These are phyloP conservation scores for Macropis europaea DNA, from an alignment of 2,888 invertebrate genomes.

Conservation along the genomic window DNA sequence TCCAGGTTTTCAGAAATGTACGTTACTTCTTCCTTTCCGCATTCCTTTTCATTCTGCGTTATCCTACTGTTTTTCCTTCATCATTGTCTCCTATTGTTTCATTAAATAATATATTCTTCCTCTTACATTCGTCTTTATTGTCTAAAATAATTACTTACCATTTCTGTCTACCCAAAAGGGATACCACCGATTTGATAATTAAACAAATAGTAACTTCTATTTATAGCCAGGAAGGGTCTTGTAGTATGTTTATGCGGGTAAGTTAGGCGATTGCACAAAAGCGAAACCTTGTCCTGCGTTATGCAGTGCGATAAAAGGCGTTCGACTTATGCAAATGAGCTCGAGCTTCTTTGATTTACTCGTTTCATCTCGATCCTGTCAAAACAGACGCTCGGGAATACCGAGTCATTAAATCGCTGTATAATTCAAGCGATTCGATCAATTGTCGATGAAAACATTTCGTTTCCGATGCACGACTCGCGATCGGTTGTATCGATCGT, in stretches of 20 bases:
- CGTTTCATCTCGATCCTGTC: neutral
- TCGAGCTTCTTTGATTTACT: neutral
- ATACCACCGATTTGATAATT: too few species aligned
- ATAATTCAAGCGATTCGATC: neutral
- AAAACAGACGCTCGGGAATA: conserved; percentile 6
- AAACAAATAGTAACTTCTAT: too few species aligned
- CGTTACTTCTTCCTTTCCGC: too few species aligned
- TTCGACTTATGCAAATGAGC: neutral
- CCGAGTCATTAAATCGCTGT: neutral
- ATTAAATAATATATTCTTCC: too few species aligned
- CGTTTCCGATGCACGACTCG: neutral
- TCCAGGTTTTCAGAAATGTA: too few species aligned
- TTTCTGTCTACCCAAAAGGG: too few species aligned
- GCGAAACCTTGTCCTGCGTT: neutral
- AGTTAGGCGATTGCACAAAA: neutral
- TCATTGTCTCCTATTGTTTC: too few species aligned
- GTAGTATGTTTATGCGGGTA: neutral
- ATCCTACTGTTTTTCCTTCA: too few species aligned
- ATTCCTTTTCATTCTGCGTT: too few species aligned
- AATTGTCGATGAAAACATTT: neutral
- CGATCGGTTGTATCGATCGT: neutral
- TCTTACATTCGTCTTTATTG: too few species aligned
- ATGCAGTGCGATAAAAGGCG: neutral
- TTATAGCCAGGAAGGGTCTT: too few species aligned
- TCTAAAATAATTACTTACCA: too few species aligned